Evolutionary conservation across 2,797 vertebrate species (phyloP).

Genomic region (Schizopygopsis malacanthus): DNA sequence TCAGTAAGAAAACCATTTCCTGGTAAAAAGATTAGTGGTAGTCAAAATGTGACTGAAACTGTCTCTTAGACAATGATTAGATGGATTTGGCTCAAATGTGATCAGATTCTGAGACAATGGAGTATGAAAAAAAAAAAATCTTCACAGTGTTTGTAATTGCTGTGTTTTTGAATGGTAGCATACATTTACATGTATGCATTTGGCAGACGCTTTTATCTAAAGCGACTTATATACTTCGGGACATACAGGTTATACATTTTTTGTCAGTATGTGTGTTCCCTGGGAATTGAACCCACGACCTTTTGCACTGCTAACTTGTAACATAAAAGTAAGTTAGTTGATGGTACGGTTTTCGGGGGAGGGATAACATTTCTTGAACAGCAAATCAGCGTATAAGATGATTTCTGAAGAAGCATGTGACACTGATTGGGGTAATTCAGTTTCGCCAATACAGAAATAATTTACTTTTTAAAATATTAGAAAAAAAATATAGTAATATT

Average conservation of each 20-base stretch:
- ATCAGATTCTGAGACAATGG: neutral
- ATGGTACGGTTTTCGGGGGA: neutral
- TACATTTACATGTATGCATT: no score
- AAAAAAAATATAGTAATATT: neutral
- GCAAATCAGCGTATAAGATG: neutral
- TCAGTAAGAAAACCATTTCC: no score
- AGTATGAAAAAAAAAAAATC: neutral
- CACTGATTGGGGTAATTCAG: neutral
- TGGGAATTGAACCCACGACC: no score
- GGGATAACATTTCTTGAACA: neutral
- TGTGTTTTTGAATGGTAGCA: neutral
- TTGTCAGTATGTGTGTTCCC: no score
- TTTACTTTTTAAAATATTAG: neutral
- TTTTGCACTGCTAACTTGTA: no score
- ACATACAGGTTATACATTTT: no score
- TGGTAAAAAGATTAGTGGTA: no score
- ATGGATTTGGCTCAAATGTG: neutral
- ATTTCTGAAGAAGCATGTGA: neutral
- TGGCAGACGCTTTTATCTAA: no score
- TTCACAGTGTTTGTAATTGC: neutral
- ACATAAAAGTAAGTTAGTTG: neutral
- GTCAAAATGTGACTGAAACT: no score
- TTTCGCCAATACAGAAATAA: neutral
- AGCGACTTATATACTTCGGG: no score
- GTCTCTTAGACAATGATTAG: neutral